Conservation (phyloP, 2,113 vertebrate genomes). For the Cheirogaleus medius region DNA sequence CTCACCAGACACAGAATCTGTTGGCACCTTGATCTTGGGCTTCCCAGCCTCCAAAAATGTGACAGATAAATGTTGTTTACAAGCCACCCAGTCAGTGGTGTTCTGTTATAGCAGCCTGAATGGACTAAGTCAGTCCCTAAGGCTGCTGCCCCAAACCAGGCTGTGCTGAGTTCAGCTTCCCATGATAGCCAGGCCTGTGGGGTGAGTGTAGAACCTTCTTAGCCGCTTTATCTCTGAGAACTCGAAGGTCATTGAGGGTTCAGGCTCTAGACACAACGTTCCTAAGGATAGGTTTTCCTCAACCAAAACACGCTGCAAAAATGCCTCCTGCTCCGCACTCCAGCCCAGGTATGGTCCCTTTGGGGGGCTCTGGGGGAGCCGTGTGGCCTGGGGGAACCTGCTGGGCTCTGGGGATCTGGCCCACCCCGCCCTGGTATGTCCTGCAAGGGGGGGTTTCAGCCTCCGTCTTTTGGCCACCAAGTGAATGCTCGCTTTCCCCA, state of each 20-base stretch:
- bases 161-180: background rate
- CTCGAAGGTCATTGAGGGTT: accelerated
- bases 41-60: background rate
- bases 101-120: background rate
- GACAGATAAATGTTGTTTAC: background rate
- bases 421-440: background rate
- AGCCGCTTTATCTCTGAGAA: background rate
- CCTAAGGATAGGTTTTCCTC: background rate
- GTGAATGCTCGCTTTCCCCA: background rate
- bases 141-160: background rate
- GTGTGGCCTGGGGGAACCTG: too few species aligned
- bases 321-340: background rate
- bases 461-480: background rate
- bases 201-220: background rate
- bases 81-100: background rate
- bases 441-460: background rate
- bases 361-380: background rate
- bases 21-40: background rate
- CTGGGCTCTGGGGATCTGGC: background rate
- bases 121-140: background rate
- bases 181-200: background rate
- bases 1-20: background rate
- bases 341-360: background rate
- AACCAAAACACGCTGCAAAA: background rate
- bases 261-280: background rate